Evolutionary conservation across 2,888 invertebrate genomes (phyloP).

Genomic region (Cephus spinipes): DNA sequence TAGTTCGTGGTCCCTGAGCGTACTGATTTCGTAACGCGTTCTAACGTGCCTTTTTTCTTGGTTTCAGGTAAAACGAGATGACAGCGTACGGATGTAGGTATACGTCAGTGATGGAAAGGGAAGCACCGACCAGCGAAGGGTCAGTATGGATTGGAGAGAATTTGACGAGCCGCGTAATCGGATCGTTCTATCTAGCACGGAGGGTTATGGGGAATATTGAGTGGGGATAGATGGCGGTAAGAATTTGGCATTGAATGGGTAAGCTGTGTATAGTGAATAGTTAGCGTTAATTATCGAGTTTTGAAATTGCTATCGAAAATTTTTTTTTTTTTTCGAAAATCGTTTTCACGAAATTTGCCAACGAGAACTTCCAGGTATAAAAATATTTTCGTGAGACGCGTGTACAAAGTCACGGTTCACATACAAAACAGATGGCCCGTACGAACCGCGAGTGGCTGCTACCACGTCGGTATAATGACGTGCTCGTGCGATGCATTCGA

Average conservation of each 20-base stretch:
- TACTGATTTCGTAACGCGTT: background rate
- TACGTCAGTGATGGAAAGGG: background rate
- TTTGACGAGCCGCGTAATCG: background rate
- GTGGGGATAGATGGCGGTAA: background rate
- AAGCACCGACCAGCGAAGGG: background rate
- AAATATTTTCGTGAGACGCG: slow-evolving; percentile 54
- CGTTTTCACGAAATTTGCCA: background rate
- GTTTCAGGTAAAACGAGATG: background rate
- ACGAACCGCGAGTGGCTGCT: background rate
- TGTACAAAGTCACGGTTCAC: slow-evolving; percentile 51
- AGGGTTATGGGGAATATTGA: background rate
- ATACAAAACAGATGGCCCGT: slow-evolving; percentile 40
- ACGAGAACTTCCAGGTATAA: background rate
- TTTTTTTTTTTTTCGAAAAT: background rate
- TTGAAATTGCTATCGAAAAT: background rate
- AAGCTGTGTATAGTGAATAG: background rate
- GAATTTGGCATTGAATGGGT: background rate
- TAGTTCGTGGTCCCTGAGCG: background rate
- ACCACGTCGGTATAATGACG: background rate
- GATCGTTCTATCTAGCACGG: background rate
- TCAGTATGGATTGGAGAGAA: background rate
- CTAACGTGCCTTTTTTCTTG: background rate
- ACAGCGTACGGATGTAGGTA: background rate
- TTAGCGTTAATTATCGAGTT: too few species aligned
- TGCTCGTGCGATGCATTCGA: background rate